Base-by-base conservation (phyloP, 2,888 invertebrate genomes). In the Standfussiana lucernea region DNA sequence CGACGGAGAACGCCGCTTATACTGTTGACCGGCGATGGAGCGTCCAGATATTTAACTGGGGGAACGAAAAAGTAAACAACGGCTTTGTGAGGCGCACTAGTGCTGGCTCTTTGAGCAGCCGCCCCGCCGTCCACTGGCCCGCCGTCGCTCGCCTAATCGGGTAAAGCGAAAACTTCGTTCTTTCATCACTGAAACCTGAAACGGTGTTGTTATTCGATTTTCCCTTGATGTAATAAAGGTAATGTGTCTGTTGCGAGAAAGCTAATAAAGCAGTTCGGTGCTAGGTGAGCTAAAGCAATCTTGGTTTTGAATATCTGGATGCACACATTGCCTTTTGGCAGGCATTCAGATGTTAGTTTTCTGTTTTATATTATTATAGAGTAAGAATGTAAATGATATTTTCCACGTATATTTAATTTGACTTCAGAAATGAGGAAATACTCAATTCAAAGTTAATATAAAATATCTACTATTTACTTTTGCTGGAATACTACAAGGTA, bases 31-130 rank as follows among this genome's bases (percentile, higher is more conserved):
- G 90, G 92, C 93, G 92, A 93, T 93, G 91, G 90, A 93, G 87
- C 92, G 91, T 91, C 90, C 92, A 92, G 93, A 94, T 94, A 93
- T 93, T 93, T 93, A 93, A 92, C 92, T 89, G 91, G 86, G 90
- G 90, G 89, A 89, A 91, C 89, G 90, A 91, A 93, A 93, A 93
- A 93, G 93, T 92, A 93, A 93, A 93, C 93, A 93, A 89, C 89
- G 90, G 90, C 92, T 93, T 92, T 93, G 91, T 89, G 85, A 79
- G 82, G 87, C 86, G 78, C 85, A 79, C 87, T 86, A 88, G 86
- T 89, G 85, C 88, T 85, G 82, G 86, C 86, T 84, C 85, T 88
- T 86, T 86, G 91, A 84, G 88, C 90, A 85, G 85, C 76, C 81
- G 76, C 76, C 77, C 86, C 61, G 47, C 66, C 78, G 82, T 86